These are phyloP conservation scores for Chroicocephalus ridibundus DNA, from an alignment of 2,113 vertebrate species.

Conservation along the genomic window DNA sequence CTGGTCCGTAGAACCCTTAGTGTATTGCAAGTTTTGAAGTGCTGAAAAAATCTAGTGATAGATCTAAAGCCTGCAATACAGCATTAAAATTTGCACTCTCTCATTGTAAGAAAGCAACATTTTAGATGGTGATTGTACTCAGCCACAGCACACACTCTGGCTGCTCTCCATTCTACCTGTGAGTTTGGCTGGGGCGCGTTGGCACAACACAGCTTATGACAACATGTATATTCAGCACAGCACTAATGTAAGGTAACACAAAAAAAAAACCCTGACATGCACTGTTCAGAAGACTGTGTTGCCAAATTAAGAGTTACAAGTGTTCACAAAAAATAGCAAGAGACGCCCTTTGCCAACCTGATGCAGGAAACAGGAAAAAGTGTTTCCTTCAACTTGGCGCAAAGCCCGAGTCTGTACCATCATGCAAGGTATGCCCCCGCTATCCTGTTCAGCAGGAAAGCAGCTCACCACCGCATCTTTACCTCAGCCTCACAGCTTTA, in stretches of 20 bases:
- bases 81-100: too few relatives aligned
- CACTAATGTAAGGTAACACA: background rate
- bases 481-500: background rate
- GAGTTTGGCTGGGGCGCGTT: background rate
- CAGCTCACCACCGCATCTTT: background rate
- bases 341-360: background rate
- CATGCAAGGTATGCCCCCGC: rapidly evolving
- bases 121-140: background rate
- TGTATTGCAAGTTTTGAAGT: background rate
- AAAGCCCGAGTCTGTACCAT: background rate
- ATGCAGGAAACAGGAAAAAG: background rate
- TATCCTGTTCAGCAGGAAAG: background rate
- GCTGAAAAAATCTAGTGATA: background rate
- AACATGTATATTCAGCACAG: background rate
- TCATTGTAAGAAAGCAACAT: background rate
- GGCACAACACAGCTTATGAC: background rate
- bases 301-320: background rate
- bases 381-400: background rate
- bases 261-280: background rate
- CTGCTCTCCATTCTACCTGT: background rate
- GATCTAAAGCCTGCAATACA: background rate
- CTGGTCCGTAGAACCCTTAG: background rate
- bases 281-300: background rate
- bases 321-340: background rate
- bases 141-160: background rate